A percentile compares a stretch with the other conserved stretches of the same genome.
These are phyloP conservation scores for Ammodytes marinus DNA, from an alignment of 2,113 vertebrate species.

Conservation along the genomic window DNA sequence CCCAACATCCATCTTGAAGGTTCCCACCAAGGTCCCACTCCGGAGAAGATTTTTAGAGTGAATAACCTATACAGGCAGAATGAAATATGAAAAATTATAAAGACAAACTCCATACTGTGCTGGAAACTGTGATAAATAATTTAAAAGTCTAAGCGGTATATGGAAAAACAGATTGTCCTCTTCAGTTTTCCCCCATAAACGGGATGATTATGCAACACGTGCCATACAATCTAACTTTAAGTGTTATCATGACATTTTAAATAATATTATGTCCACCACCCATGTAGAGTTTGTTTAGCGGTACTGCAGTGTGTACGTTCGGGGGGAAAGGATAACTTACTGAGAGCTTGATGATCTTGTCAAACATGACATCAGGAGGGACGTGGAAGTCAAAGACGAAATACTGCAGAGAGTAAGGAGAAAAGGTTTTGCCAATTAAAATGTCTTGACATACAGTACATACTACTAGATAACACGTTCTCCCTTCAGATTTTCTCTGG, in stretches of 20 bases:
- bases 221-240: not conserved
- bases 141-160: not conserved
- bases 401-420: slow-evolving; percentile 85
- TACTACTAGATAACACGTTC: not conserved
- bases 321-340: slow-evolving; percentile 83
- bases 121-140: not conserved
- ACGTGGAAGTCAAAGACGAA: slow-evolving; percentile 99
- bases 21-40: slow-evolving; percentile 95
- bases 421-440: slow-evolving; percentile 31
- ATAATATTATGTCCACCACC: not conserved
- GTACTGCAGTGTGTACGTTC: not conserved
- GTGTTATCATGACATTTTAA: not conserved
- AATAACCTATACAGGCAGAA: slow-evolving; percentile 88
- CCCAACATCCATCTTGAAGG: slow-evolving; percentile 97
- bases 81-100: slow-evolving; percentile 9
- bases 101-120: not conserved
- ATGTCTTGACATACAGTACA: not conserved
- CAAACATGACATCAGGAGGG: slow-evolving; percentile 96
- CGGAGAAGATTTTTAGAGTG: slow-evolving; percentile 98
- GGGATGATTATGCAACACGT: too few relatives aligned
- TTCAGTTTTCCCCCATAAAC: not conserved
- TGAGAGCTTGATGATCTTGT: slow-evolving; percentile 97
- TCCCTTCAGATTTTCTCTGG: slow-evolving; percentile 2
- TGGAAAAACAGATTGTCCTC: not conserved
- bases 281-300: not conserved